Percentiles rank a stretch among this genome's conserved stretches.
Conservation (phyloP, 2,113 vertebrate species). For the Forbesichthys papilliferus region DNA sequence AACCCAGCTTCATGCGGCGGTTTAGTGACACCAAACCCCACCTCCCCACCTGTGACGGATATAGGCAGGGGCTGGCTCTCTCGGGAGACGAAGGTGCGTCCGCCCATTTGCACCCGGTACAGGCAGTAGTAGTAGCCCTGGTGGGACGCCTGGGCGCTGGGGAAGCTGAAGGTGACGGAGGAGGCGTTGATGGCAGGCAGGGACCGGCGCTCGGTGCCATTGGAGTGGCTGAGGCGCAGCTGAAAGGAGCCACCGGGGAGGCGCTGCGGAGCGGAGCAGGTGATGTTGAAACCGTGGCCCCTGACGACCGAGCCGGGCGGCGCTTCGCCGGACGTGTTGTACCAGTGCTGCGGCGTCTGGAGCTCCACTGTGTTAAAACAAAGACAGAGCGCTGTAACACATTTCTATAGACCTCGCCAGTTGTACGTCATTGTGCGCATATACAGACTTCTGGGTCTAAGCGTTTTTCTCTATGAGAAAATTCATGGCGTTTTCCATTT, state of each 20-base stretch:
- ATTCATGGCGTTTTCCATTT: no score
- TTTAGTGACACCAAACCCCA: neutral
- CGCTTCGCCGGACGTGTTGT: conserved; percentile 72
- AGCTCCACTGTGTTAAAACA: conserved; percentile 67
- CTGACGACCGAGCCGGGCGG: conserved; percentile 70
- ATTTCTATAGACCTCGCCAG: no score
- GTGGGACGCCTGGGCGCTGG: conserved; percentile 69
- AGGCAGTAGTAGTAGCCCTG: conserved; percentile 81
- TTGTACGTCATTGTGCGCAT: no score
- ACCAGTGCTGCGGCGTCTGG: conserved; percentile 78
- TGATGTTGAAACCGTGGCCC: conserved; percentile 76
- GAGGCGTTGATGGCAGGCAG: conserved; percentile 67
- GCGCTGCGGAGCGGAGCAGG: conserved; percentile 70
- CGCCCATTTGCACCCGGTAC: conserved; percentile 74
- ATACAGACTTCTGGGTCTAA: no score
- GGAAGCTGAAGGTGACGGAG: conserved; percentile 73
- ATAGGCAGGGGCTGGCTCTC: conserved; percentile 78
- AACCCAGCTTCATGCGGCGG: no score
- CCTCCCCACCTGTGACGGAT: conserved; percentile 65
- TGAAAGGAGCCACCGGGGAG: conserved; percentile 77
- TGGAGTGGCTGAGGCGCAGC: conserved; percentile 75
- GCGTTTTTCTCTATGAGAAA: no score
- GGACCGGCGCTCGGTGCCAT: conserved; percentile 76
- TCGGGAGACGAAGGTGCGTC: conserved; percentile 74
- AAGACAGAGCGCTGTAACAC: no score